Evolutionary conservation across 2,797 vertebrate species (phyloP), one percentile per base, ranked within the genome.

Genomic region (Eulemur mongoz): DNA sequence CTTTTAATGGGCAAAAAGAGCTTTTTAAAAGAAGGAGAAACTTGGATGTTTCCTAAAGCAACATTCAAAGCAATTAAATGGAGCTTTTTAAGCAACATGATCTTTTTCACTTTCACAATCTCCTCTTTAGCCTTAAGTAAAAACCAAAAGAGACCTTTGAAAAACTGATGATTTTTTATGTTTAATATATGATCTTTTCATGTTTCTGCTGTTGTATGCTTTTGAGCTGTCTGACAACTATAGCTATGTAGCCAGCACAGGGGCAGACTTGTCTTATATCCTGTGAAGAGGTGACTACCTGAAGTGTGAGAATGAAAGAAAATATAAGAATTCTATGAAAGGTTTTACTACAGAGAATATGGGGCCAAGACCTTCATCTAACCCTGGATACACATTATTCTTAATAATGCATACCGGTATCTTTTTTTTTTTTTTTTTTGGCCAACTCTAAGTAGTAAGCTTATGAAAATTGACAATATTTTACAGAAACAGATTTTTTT

Each of bases 231-330:
- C 97, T 98, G 98, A 98, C 97, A 98, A 97, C 98, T 98, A 97
- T 96, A 97, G 97, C 98, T 98, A 97, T 97, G 72, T 96, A 98
- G 93, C 93, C 0, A 11, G 89, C 89, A 98, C 97, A 98, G 98
- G 98, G 98, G 98, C 98, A 98, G 98, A 96, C 97, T 97, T 98
- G 97, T 95, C 98, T 98, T 98, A 96, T 95, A 97, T 97, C 98
- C 98, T 98, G 98, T 97, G 98, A 99, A 98, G 98, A 98, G 98
- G 97, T 98, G 98, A 98, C 98, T 99, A 98, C 98, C 98, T 98
- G 98, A 99, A 98, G 98, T 98, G 98, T 98, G 94, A 65, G 91
- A 98, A 98, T 98, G 97, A 98, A 99, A 99, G 98, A 98, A 98
- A 98, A 89, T 95, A 93, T 97, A 98, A 98, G 98, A 98, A 98